These are phyloP conservation scores for Columba livia DNA, from an alignment of 2,113 vertebrate species.

Conservation along the genomic window DNA sequence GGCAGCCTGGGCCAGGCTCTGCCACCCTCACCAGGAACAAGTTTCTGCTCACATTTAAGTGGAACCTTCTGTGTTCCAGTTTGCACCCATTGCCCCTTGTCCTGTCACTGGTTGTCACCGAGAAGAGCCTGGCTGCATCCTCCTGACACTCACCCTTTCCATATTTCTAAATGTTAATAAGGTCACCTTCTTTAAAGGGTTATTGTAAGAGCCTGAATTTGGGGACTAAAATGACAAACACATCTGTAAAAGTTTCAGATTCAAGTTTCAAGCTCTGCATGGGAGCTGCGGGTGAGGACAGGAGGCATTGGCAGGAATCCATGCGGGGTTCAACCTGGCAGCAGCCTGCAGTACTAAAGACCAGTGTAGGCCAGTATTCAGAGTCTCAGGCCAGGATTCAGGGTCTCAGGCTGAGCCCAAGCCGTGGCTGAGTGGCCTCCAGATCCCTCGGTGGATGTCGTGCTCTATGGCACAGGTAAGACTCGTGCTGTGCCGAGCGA, in stretches of 20 bases:
- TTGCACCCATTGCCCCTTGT: too few species aligned
- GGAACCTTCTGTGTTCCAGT: too few species aligned
- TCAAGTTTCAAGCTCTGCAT: neutral
- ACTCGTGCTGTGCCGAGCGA: neutral
- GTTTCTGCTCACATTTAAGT: too few species aligned
- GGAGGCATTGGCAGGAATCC: fast-evolving
- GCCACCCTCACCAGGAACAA: too few species aligned
- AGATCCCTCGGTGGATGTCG: neutral
- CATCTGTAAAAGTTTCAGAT: neutral
- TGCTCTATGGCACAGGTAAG: neutral
- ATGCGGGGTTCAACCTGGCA: neutral
- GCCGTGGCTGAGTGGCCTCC: neutral
- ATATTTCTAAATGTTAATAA: too few species aligned
- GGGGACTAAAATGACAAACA: neutral
- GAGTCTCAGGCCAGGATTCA: neutral
- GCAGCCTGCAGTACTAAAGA: neutral
- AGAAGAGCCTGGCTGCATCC: too few species aligned
- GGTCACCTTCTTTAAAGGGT: neutral
- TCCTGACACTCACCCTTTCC: too few species aligned
- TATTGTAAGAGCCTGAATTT: fast-evolving
- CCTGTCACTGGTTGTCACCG: too few species aligned
- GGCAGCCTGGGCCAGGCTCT: too few species aligned
- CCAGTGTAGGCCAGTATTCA: neutral
- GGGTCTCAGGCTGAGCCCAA: too few species aligned
- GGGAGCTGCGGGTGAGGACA: neutral